These are phyloP conservation scores for Heterocephalus glaber DNA, from an alignment of 2,113 vertebrate species.

Conservation along the genomic window DNA sequence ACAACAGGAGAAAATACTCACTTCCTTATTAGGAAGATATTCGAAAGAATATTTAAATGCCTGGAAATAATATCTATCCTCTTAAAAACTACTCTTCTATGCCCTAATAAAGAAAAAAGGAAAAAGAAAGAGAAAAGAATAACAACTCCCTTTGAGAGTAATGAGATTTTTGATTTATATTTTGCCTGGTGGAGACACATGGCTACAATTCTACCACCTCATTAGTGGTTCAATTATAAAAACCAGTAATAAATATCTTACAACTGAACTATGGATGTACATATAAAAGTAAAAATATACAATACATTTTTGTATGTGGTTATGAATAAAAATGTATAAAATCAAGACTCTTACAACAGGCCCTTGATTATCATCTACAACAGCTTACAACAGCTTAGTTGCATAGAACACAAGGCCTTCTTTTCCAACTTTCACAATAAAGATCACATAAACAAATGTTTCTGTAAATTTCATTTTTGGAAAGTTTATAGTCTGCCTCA, in stretches of 20 bases:
- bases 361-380: constrained; percentile 47
- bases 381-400: not conserved
- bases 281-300: constrained; percentile 54
- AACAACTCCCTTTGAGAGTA: constrained; percentile 71
- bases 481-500: constrained; percentile 77
- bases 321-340: constrained; percentile 60
- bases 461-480: constrained; percentile 79
- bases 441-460: constrained; percentile 76
- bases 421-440: constrained; percentile 75
- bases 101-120: constrained; percentile 53
- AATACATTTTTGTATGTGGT: constrained; percentile 53
- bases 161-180: constrained; percentile 74
- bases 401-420: not conserved
- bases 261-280: constrained; percentile 53
- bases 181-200: constrained; percentile 62
- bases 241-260: constrained; percentile 71
- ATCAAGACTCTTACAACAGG: constrained; percentile 43
- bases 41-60: constrained; percentile 68
- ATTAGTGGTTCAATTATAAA: constrained; percentile 76
- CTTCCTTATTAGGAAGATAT: constrained; percentile 76
- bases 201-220: constrained; percentile 63
- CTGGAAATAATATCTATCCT: constrained; percentile 68
- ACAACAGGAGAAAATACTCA: constrained; percentile 78
- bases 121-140: not conserved
- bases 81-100: constrained; percentile 57